These are phyloP conservation scores for Threskiornis aethiopicus DNA, from an alignment of 2,797 vertebrate genomes.

Conservation along the genomic window DNA sequence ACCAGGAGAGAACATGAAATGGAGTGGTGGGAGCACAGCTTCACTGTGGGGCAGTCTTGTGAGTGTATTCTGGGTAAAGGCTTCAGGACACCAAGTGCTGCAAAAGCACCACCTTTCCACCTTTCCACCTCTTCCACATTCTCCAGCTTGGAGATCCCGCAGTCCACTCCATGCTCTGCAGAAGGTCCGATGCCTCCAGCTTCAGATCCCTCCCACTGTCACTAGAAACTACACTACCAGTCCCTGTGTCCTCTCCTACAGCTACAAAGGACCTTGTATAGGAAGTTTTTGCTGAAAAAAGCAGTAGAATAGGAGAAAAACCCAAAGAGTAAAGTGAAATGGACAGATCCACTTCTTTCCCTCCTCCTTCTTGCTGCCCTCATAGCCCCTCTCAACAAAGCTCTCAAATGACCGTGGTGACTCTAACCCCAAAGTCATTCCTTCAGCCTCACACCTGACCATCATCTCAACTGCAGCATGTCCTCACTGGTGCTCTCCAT, in stretches of 20 bases:
- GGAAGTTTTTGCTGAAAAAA: background rate
- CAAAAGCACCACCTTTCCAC: background rate
- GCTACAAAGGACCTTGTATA: background rate
- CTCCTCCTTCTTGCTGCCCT: background rate
- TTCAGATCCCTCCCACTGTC: background rate
- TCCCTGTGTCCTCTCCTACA: background rate
- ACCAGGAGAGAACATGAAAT: background rate
- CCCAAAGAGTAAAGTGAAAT: background rate
- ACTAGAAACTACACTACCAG: background rate
- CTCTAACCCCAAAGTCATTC: background rate
- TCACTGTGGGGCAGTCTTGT: background rate
- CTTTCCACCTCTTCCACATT: background rate
- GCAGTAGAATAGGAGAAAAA: background rate
- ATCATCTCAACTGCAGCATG: background rate
- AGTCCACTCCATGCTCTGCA: background rate
- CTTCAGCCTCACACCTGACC: background rate
- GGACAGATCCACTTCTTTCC: background rate
- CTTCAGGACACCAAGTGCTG: background rate
- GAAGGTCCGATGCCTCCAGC: background rate
- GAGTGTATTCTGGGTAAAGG: background rate
- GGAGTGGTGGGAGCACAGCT: background rate
- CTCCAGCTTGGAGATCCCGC: background rate
- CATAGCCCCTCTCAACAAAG: background rate
- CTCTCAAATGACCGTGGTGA: background rate
- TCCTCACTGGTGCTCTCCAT: background rate